Percentiles rank a stretch among this genome's conserved stretches.
These are phyloP conservation scores for Poecilia velifera DNA, from an alignment of 2,797 vertebrate genomes.

Conservation along the genomic window DNA sequence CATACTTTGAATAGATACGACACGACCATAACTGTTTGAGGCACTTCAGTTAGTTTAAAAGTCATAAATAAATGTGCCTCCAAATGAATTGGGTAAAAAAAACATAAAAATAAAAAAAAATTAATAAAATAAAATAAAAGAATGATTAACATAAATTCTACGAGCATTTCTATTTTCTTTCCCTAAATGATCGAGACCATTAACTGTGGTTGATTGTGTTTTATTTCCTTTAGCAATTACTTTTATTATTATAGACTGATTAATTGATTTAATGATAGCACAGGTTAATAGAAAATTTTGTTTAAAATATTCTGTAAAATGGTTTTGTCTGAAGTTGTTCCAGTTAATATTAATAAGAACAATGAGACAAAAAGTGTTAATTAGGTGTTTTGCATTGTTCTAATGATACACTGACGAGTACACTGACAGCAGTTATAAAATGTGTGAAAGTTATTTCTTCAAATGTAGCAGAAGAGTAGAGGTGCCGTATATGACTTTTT, in stretches of 20 bases:
- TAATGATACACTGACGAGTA: not conserved
- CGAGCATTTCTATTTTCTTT: not conserved
- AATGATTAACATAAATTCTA: not conserved
- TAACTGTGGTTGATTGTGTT: not conserved
- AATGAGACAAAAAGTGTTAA: not conserved
- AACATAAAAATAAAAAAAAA: no score
- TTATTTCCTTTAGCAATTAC: not conserved
- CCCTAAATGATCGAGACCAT: not conserved
- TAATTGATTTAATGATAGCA: not conserved
- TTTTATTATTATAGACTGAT: not conserved
- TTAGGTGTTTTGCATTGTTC: not conserved
- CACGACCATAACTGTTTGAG: not conserved
- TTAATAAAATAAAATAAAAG: no score
- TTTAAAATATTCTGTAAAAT: not conserved
- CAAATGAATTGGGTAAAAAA: not conserved
- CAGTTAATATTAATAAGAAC: not conserved
- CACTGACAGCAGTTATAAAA: not conserved
- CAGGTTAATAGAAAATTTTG: not conserved
- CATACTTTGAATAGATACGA: not conserved
- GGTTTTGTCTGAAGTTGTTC: not conserved
- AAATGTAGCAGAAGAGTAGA: no score
- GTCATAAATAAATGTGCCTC: not conserved
- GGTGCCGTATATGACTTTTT: not conserved
- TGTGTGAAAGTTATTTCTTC: not conserved
- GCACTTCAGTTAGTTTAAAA: not conserved